phyloP scores from a whole-genome alignment of 2,888 invertebrate genomes.

The Ormyrus labotus region DNA sequence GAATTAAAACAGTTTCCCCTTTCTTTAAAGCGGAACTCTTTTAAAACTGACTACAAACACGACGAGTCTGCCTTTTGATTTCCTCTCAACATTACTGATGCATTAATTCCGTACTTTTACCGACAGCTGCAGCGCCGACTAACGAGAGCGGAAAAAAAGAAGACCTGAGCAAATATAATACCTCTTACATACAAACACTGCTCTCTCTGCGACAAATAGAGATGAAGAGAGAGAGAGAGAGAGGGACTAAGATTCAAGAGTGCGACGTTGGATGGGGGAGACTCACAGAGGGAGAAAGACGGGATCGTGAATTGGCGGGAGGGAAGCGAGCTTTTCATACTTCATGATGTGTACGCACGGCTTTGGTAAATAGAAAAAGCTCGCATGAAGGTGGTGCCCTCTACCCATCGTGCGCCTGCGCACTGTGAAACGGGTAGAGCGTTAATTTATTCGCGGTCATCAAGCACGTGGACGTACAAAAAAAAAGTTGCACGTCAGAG shows the following conservation, averaged over 20 bases:
- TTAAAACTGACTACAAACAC: too few species aligned
- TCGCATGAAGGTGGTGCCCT: neutral
- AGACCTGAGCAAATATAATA: neutral
- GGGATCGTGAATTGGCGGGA: constrained; percentile 1
- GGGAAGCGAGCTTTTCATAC: constrained; percentile 35
- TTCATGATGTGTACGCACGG: constrained; percentile 44
- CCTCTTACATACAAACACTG: too few species aligned
- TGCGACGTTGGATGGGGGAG: neutral
- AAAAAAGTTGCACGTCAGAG: neutral
- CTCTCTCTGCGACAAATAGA: neutral
- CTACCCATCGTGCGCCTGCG: neutral
- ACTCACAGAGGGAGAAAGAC: neutral
- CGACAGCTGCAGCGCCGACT: neutral
- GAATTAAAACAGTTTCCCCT: too few species aligned
- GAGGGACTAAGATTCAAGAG: neutral
- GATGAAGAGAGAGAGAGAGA: constrained; percentile 23
- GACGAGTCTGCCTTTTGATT: too few species aligned
- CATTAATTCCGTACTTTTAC: neutral
- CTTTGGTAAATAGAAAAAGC: constrained; percentile 49
- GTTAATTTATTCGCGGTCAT: constrained; percentile 33
- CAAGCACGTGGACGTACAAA: neutral
- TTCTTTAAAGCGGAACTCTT: too few species aligned
- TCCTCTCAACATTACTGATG: neutral
- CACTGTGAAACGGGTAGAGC: too few species aligned
- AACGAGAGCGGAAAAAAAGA: neutral